These are phyloP conservation scores for Platycnemis pennipes DNA, from an alignment of 2,888 invertebrate genomes.

Conservation along the genomic window DNA sequence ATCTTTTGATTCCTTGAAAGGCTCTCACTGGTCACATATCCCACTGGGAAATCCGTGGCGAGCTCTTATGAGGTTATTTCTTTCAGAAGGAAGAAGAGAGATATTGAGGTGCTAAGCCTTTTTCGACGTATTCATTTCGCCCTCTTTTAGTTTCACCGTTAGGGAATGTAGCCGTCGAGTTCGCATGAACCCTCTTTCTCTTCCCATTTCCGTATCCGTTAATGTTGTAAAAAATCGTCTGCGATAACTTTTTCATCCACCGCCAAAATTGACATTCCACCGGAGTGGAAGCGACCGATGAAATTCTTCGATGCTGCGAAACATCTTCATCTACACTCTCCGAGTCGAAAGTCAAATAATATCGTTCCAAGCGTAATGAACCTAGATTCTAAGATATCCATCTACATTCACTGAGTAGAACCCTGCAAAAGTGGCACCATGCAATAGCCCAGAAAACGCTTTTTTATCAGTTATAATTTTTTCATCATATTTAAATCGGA, in stretches of 20 bases:
- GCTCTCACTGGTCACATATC: neutral
- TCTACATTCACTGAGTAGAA: no score
- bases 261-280: neutral
- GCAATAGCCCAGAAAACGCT: no score
- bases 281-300: neutral
- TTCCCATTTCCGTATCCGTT: no score
- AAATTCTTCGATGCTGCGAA: neutral
- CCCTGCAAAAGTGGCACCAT: no score
- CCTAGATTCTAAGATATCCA: no score
- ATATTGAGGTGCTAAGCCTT: neutral
- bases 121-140: neutral
- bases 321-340: no score
- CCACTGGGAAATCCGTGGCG: neutral
- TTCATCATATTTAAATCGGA: no score
- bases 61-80: neutral
- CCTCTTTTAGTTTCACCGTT: constrained; percentile 1
- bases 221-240: neutral
- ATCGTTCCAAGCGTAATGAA: no score
- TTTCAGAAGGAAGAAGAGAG: neutral
- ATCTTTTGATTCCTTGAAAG: no score
- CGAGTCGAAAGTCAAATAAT: no score
- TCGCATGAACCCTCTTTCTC: neutral
- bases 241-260: neutral
- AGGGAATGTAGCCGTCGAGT: neutral
- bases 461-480: no score